Evolutionary conservation across 2,797 vertebrate species (phyloP), one percentile per base, ranked within the genome.

Genomic region (Micromesistius poutassou): DNA sequence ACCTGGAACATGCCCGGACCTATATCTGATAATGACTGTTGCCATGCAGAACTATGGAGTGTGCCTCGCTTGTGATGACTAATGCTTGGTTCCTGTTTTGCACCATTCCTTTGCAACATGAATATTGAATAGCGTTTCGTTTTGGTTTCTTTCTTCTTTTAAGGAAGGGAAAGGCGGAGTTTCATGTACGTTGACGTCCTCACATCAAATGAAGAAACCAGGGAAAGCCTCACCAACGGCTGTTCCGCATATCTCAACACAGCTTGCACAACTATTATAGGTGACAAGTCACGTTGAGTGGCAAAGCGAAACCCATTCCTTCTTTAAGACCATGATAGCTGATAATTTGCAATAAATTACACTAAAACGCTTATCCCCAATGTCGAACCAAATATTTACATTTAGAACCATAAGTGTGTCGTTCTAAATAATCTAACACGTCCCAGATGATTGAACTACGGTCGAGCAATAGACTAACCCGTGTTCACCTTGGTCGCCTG

Each of bases 1-100:
- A 83, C 76, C 80, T 82, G 82, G 74, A 82, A 74, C 36, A 50
- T 77, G 79, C 62, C 3, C 76, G 30, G 84, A 85, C 78, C 82
- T 88, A 81, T 83, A 83, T 87, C 73, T 83, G 87, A 83, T 89
- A 42, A 38, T 75, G 75, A 79, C 86, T 91, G 89, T 90, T 92
- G 89, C 91, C 85, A 90, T 89, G 91, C 91, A 90, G 84, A 90
- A 81, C 50, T 71, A 84, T 74, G 82, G 85, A 80, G 78, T 5
- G 1, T 84, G 86, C 72, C 55, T 74, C 3, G 22, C 85, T 84
- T 70, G 38, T 84, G 79, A 90, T 88, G 90, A 89, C 85, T 88
- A 90, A 92, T 88, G 74, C 71, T 10, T 86, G 83, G 82, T 88
- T 92, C 86, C 88, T 86, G 88, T 88, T 92, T 89, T 88, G 80